Base-by-base conservation (phyloP, 2,888 invertebrate species). In the Lissocephala sabroskyi region DNA sequence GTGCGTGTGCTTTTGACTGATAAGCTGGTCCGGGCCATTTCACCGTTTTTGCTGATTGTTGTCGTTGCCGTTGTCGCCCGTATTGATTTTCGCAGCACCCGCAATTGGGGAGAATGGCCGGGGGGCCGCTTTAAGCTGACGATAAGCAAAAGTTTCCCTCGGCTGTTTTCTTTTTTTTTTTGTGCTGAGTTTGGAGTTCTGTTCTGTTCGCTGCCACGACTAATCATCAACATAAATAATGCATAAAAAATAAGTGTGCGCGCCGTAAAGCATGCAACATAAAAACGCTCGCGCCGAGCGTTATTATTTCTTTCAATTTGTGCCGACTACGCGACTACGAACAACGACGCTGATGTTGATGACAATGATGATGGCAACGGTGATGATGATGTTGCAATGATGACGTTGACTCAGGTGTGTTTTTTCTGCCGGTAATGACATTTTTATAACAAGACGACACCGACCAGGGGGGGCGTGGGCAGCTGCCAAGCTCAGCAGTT, bases 201-300 rank as follows among this genome's bases (percentile, higher is more conserved):
- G 11, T 11, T n/a, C 11, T 11, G 29, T 29, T 32, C 35, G 3
- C 13, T 35, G n/a, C n/a, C n/a, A n/a, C n/a, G 9, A 37, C 37
- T 37, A 37, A 37, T 37, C 23, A 43, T 16, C 26, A 40, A 50
- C 56, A 39, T 52, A 49, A 59, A 59, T 58, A 58, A 51, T 58
- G 55, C 59, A 54, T 39, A 46, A 45, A 46, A 59, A 57, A 50
- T 53, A 52, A 62, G 44, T 49, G 47, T 10, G 16, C 26, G n/a
- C n/a, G 23, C 48, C 30, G 23, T 3, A 26, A 45, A 49, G 39
- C 33, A 41, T 33, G 26, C 29, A 33, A 48, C 35, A 46, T 37
- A 37, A 47, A 23, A 23, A 23, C 7, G 23, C 23, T 3, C 23
- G 23, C 23, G 3, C 7, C 23, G 23, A 13, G 13, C 35, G 35